A percentile compares a stretch with the other conserved stretches of the same genome.
phyloP scores from a whole-genome alignment of 23 tunicate genomes.

The Oikopleura dioica region DNA sequence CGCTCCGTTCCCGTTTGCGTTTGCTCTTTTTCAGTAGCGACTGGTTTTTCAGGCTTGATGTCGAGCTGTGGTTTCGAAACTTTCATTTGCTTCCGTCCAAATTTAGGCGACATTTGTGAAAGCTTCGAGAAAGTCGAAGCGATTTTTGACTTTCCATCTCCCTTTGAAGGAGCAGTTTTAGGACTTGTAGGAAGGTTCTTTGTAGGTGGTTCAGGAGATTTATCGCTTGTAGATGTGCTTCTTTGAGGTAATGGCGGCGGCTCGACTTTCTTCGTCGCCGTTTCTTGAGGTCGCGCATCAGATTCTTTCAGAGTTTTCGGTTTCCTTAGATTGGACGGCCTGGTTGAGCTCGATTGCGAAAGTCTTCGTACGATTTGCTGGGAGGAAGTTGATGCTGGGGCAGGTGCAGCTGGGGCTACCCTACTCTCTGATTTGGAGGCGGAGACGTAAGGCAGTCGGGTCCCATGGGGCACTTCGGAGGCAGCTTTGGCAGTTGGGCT shows the following conservation, averaged over 20 bases:
- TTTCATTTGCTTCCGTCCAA: constrained; percentile 3
- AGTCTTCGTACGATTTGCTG: not conserved
- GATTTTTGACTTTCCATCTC: not conserved
- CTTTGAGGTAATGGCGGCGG: constrained; percentile 9
- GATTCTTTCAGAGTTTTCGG: not conserved
- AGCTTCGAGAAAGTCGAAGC: not conserved
- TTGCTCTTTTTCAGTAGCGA: not conserved
- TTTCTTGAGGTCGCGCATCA: not conserved
- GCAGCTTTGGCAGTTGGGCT: too few species aligned
- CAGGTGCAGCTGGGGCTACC: constrained; percentile 6
- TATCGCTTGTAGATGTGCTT: not conserved
- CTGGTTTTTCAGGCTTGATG: not conserved
- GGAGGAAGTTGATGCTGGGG: not conserved
- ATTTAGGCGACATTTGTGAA: constrained; percentile 12
- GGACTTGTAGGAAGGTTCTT: not conserved
- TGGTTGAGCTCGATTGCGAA: not conserved
- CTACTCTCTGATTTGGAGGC: too few species aligned
- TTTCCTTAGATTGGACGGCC: not conserved
- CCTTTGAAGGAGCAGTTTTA: not conserved
- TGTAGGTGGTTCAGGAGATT: not conserved
- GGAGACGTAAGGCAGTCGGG: too few species aligned
- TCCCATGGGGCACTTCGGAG: too few species aligned
- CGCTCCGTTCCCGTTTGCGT: not conserved
- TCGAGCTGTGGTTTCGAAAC: not conserved
- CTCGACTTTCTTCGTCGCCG: not conserved